Conservation (phyloP, 2,113 vertebrate species). For the Tyto alba region DNA sequence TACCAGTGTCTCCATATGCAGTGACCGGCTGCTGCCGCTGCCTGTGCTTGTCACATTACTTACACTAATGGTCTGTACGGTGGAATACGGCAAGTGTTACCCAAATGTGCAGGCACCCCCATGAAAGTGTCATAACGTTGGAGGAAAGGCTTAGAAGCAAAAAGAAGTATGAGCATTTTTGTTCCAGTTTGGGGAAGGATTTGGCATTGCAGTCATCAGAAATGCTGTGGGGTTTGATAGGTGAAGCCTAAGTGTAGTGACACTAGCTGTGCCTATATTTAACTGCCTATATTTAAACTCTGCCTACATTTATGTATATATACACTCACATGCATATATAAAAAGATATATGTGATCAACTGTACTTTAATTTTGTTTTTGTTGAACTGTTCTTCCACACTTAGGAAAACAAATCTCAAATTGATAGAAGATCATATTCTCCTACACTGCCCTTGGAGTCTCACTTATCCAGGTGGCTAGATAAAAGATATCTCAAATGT, state of each 20-base stretch:
- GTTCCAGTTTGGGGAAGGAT: neutral
- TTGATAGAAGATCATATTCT: neutral
- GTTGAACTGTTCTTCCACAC: neutral
- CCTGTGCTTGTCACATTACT: neutral
- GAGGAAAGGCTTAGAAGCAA: neutral
- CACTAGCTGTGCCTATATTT: too few species aligned
- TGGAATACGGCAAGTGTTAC: neutral
- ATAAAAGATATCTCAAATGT: neutral
- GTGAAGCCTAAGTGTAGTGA: neutral
- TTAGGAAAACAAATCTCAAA: neutral
- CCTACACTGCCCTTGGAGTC: neutral
- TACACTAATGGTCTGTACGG: neutral
- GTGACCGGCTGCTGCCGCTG: neutral
- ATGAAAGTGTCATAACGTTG: neutral
- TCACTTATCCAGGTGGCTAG: neutral
- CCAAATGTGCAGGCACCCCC: accelerated
- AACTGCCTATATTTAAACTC: too few species aligned
- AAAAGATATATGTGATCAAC: too few species aligned
- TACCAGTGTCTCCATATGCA: neutral
- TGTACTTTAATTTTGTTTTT: too few species aligned
- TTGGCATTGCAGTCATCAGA: neutral
- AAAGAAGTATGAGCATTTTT: neutral
- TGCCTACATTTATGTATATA: neutral
- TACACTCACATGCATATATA: neutral
- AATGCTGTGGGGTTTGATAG: neutral